Conservation (phyloP, 2,113 vertebrate species). For the Nanorana parkeri region DNA sequence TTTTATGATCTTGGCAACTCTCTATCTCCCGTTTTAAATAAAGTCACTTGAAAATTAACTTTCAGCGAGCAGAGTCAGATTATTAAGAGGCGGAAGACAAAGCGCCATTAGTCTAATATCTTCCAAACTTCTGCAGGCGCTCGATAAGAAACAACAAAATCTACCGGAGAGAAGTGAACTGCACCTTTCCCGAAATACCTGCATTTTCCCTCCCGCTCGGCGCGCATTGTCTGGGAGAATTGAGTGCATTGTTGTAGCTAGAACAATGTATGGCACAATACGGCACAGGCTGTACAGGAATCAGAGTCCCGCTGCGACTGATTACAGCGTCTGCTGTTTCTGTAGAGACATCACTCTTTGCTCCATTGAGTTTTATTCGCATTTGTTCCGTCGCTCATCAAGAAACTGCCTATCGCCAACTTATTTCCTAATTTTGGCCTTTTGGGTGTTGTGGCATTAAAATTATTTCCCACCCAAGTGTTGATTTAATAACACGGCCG, state of each 20-base stretch:
- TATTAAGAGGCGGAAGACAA: conserved; percentile 1
- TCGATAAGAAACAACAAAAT: conserved; percentile 35
- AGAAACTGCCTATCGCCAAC: conserved; percentile 18
- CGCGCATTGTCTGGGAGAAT: conserved; percentile 15
- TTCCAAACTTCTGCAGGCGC: conserved; percentile 13
- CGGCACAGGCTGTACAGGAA: neutral
- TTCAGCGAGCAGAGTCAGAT: neutral
- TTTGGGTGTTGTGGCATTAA: conserved; percentile 37
- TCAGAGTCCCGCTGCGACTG: conserved; percentile 25
- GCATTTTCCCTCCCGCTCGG: neutral
- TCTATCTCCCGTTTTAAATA: conserved; percentile 1
- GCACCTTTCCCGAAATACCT: conserved; percentile 34
- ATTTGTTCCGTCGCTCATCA: conserved; percentile 31
- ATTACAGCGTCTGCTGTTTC: conserved; percentile 28
- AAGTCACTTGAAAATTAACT: conserved; percentile 9
- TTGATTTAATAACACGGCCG: conserved; percentile 45
- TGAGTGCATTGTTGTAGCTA: conserved; percentile 1
- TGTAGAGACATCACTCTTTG: conserved; percentile 34
- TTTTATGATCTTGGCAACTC: neutral
- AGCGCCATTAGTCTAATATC: conserved; percentile 1
- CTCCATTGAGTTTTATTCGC: conserved; percentile 41
- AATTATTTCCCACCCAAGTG: conserved; percentile 22
- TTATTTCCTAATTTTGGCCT: conserved; percentile 32
- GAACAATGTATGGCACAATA: conserved; percentile 16
- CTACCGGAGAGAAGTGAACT: neutral